Evolutionary conservation across 2,113 vertebrate genomes (phyloP), one percentile per base, ranked within the genome.

Genomic region (Megaceryle maxima): DNA sequence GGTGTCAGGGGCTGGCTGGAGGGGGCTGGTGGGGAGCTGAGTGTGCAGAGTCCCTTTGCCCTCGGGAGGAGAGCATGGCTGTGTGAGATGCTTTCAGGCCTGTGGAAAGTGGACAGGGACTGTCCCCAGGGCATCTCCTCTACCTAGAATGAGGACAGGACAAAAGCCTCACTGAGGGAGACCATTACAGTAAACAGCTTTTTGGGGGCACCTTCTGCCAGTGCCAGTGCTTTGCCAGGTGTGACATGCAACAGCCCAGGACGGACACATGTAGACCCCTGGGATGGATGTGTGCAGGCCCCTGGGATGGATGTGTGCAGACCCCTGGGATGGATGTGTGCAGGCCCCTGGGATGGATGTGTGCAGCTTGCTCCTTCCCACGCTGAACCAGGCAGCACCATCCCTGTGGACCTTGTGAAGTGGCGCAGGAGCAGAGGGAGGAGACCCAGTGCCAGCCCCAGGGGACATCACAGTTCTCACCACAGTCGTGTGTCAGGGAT

Each of bases 181-280:
- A 18, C 11, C 8, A 1, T 13, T 15, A 5, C 12, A n/a, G 37
- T 13, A 5, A 41, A 8, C 14, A 39, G 35, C 60, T 72, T n/a
- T 1, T 35, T 0, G 2, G 26, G 44, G 43, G 35, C 57, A 67
- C 9, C 37, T 83, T 48, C 33, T 50, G 78, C 39, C 22, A 3
- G n/a, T 5, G 39, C 16, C 2, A 2, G 51, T 26, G 62, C 48
- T 50, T n/a, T 18, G 41, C 1, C 11, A 29, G 21, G 67, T 50
- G 19, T 0, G 12, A 37, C 0, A 1, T 2, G 0, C 33, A 62
- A 17, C n/a, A 62, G 68, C 56, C 28, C 1, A 0, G 41, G 41
- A 9, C 5, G 24, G 59, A 19, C 0, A 2, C 1, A 1, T 22
- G 29, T 20, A 67, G 41, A 44, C 33, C 41, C 41, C 57, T 37